A percentile compares a stretch with the other conserved stretches of the same genome.
Evolutionary conservation across 1,140 invertebrate species (phyloP).

Genomic region (Drosophila mauritiana): DNA sequence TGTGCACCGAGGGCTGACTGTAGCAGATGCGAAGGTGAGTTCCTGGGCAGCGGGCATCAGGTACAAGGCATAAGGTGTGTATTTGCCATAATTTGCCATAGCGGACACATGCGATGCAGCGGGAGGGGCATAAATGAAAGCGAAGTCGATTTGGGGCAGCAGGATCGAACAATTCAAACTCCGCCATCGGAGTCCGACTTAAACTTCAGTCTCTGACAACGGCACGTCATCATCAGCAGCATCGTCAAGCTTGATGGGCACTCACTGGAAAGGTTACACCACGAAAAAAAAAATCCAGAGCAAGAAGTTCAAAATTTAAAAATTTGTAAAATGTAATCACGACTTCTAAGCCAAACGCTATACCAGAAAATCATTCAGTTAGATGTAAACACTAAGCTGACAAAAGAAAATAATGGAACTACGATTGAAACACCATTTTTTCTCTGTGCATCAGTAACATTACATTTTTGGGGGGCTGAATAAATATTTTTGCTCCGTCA

Average conservation of each 20-base stretch:
- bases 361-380: too few species aligned
- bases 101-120: slow-evolving; percentile 56
- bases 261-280: slow-evolving; percentile 45
- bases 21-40: slow-evolving; percentile 29
- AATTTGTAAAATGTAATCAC: neutral
- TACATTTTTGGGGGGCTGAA: slow-evolving; percentile 79
- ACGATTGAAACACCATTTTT: neutral
- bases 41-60: slow-evolving; percentile 2
- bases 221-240: slow-evolving; percentile 76
- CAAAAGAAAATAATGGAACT: neutral
- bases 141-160: slow-evolving; percentile 49
- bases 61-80: slow-evolving; percentile 71
- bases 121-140: slow-evolving; percentile 65
- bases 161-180: slow-evolving; percentile 21
- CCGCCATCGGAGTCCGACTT: slow-evolving; percentile 41
- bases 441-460: slow-evolving; percentile 36
- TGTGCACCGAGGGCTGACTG: slow-evolving; percentile 45
- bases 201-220: slow-evolving; percentile 63
- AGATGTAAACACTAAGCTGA: too few species aligned
- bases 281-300: slow-evolving; percentile 11
- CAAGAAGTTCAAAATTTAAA: neutral
- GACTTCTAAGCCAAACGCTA: too few species aligned
- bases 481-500: slow-evolving; percentile 77
- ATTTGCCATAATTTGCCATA: slow-evolving; percentile 84
- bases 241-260: slow-evolving; percentile 68